These are phyloP conservation scores for Micromys minutus DNA, from an alignment of 2,113 vertebrate species.

Conservation along the genomic window DNA sequence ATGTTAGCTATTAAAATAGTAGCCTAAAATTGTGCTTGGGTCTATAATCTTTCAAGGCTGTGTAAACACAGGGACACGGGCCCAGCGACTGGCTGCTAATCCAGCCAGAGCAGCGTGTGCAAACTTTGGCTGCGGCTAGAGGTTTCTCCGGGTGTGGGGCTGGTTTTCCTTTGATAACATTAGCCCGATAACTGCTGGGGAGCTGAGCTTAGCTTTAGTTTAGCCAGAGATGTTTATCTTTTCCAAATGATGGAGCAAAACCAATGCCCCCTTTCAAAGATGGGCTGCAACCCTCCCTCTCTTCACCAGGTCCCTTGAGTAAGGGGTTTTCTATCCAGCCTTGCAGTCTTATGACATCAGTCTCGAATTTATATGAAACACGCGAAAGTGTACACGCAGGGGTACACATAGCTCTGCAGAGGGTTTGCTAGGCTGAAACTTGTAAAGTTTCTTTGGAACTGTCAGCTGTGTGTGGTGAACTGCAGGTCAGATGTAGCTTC, in stretches of 20 bases:
- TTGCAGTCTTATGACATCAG: not conserved
- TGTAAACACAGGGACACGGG: slow-evolving; percentile 57
- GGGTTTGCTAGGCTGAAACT: not conserved
- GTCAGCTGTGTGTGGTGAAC: not conserved
- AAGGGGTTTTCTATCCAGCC: not conserved
- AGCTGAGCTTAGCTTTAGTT: slow-evolving; percentile 26
- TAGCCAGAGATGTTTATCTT: not conserved
- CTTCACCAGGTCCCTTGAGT: not conserved
- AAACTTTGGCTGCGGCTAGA: slow-evolving; percentile 61
- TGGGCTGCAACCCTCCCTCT: not conserved
- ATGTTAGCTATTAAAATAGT: slow-evolving; percentile 61
- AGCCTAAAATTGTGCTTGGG: slow-evolving; percentile 48
- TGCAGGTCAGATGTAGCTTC: not conserved
- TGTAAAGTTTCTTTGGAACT: slow-evolving; percentile 3
- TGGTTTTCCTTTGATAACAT: slow-evolving; percentile 15
- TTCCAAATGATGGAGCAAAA: not conserved
- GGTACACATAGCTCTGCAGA: not conserved
- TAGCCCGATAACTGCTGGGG: slow-evolving; percentile 14
- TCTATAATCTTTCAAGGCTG: slow-evolving; percentile 67
- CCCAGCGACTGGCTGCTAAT: slow-evolving; percentile 72
- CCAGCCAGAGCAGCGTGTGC: not conserved
- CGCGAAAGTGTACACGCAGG: rapidly evolving
- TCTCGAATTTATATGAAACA: slow-evolving; percentile 20
- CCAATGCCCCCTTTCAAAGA: not conserved
- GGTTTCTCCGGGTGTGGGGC: not conserved